A percentile compares a stretch with the other conserved stretches of the same genome.
Conservation (phyloP, 2,113 vertebrate species). For the Tyrannus savana region DNA sequence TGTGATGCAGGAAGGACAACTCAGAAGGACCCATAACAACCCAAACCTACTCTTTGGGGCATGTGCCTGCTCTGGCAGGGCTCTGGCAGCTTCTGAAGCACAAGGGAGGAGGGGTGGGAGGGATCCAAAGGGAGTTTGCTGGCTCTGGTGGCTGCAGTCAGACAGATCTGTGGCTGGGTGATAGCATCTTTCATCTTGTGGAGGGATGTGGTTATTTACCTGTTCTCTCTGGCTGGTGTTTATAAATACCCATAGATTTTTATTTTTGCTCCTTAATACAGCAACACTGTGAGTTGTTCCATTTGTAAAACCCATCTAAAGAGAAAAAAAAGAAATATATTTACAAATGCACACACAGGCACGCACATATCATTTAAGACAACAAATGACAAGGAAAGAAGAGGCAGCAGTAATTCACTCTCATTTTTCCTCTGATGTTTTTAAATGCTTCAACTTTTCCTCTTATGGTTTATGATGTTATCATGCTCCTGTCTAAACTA, state of each 20-base stretch:
- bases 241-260: neutral
- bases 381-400: conserved; percentile 7
- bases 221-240: neutral
- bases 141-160: neutral
- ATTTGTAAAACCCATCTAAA: neutral
- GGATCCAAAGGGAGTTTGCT: neutral
- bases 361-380: conserved; percentile 4
- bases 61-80: neutral
- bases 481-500: conserved; percentile 57
- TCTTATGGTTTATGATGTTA: conserved; percentile 60
- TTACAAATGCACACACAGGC: neutral
- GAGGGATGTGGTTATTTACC: neutral
- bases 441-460: conserved; percentile 44
- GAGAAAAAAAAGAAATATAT: conserved; percentile 15
- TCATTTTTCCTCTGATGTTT: neutral
- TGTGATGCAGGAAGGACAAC: neutral
- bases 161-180: neutral
- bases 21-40: neutral
- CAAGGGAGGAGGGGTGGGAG: neutral
- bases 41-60: rapidly evolving
- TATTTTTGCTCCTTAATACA: neutral
- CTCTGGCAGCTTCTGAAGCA: neutral
- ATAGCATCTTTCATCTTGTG: neutral
- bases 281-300: neutral
- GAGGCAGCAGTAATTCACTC: conserved; percentile 27